Evolutionary conservation across 2,888 invertebrate genomes (phyloP).

Genomic region (Agrochola macilenta): DNA sequence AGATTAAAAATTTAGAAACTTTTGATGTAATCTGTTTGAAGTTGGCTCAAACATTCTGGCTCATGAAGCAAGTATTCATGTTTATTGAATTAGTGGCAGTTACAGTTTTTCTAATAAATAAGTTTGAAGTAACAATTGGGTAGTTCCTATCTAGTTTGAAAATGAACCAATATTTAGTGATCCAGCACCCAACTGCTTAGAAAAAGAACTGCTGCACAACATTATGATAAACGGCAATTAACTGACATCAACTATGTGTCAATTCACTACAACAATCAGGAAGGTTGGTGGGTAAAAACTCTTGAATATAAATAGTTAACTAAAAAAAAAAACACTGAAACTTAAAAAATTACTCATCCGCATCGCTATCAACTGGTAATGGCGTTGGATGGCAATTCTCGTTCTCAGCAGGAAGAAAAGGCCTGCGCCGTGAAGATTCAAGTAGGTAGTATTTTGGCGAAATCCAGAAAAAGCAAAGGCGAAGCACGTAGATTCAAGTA

Average conservation of each 20-base stretch:
- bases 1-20: constrained; percentile 64
- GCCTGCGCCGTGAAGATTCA: background rate
- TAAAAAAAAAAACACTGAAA: background rate
- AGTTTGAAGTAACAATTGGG: background rate
- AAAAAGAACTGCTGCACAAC: background rate
- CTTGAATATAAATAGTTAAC: background rate
- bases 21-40: constrained; percentile 65
- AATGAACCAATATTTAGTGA: background rate
- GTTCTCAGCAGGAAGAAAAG: background rate
- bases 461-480: background rate
- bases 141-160: background rate
- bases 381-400: background rate
- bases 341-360: background rate
- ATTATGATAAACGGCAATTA: background rate
- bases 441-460: background rate
- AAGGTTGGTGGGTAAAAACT: background rate
- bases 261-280: background rate
- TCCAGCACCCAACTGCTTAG: background rate
- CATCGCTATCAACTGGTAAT: background rate
- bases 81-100: constrained; percentile 57
- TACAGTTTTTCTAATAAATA: constrained; percentile 11
- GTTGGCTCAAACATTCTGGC: constrained; percentile 46
- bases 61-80: constrained; percentile 49
- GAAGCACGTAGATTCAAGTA: background rate
- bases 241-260: background rate